Conservation (phyloP, 2,888 invertebrate species). For the Carabus problematicus region DNA sequence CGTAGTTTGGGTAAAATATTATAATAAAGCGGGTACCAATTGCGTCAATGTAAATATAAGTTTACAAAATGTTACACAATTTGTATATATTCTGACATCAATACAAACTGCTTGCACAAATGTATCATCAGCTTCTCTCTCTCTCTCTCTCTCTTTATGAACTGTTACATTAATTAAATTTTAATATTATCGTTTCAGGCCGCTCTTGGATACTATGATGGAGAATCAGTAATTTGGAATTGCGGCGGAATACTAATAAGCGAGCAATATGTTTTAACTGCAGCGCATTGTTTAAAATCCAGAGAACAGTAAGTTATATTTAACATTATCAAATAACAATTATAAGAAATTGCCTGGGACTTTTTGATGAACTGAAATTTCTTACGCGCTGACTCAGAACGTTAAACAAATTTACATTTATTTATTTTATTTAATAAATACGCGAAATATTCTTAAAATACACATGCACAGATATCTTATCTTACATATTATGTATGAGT, state of each 20-base stretch:
- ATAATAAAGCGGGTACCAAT: not conserved
- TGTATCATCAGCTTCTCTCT: too few relatives aligned
- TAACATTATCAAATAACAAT: not conserved
- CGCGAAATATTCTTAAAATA: too few relatives aligned
- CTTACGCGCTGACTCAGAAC: too few relatives aligned
- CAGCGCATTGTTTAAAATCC: conserved; percentile 67
- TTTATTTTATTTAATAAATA: too few relatives aligned
- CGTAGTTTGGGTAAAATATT: too few relatives aligned
- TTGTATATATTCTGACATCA: not conserved
- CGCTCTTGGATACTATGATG: conserved; percentile 13
- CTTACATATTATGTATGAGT: too few relatives aligned
- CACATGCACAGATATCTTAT: too few relatives aligned
- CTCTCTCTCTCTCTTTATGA: not conserved
- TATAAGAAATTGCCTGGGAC: not conserved
- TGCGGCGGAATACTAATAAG: conserved; percentile 75
- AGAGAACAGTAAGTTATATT: conserved; percentile 42
- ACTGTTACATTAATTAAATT: not conserved
- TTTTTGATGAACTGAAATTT: too few relatives aligned
- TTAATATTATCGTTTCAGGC: conserved; percentile 4
- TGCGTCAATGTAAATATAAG: not conserved
- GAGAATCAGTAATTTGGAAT: conserved; percentile 57
- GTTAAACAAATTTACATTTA: too few relatives aligned
- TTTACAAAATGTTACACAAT: not conserved
- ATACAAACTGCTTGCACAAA: not conserved
- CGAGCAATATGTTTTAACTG: conserved; percentile 68